Evolutionary conservation across 2,888 invertebrate species (phyloP).

Genomic region (Danaus chrysippus): DNA sequence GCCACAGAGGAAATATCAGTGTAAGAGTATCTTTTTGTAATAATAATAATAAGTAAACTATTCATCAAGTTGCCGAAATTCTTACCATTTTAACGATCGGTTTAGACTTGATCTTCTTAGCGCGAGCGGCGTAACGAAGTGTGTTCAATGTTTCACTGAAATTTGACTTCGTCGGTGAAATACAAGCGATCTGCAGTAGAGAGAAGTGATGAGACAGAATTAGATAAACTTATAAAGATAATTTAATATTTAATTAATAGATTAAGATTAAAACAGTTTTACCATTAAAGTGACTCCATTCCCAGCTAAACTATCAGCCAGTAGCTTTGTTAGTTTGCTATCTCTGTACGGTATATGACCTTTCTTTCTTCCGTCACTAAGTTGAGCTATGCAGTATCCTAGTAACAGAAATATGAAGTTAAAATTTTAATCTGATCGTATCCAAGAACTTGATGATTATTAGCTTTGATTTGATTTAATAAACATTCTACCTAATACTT

Average conservation of each 20-base stretch:
- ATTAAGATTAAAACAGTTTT: not conserved
- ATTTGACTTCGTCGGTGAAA: conserved; percentile 93
- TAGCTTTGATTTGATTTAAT: too few species aligned
- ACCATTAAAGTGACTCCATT: conserved; percentile 91
- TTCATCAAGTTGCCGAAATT: not conserved
- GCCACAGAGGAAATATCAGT: too few species aligned
- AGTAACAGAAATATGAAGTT: conserved; percentile 4
- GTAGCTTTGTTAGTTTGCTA: conserved; percentile 94
- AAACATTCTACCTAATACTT: too few species aligned
- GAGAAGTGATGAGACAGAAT: too few species aligned
- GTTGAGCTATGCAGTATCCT: conserved; percentile 96
- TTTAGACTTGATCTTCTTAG: conserved; percentile 95
- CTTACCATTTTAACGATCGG: conserved; percentile 95
- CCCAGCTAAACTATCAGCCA: conserved; percentile 95
- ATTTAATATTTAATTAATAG: too few species aligned
- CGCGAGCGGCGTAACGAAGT: conserved; percentile 93
- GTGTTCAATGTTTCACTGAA: conserved; percentile 94
- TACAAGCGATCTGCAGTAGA: conserved; percentile 89
- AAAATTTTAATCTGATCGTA: not conserved
- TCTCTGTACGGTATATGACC: conserved; percentile 97
- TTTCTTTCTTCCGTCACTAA: conserved; percentile 89
- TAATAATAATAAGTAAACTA: not conserved
- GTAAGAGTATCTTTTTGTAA: too few species aligned
- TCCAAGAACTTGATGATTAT: too few species aligned
- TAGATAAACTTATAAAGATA: too few species aligned